Conservation (phyloP, 1,140 invertebrate species). For the Venturia canescens region DNA sequence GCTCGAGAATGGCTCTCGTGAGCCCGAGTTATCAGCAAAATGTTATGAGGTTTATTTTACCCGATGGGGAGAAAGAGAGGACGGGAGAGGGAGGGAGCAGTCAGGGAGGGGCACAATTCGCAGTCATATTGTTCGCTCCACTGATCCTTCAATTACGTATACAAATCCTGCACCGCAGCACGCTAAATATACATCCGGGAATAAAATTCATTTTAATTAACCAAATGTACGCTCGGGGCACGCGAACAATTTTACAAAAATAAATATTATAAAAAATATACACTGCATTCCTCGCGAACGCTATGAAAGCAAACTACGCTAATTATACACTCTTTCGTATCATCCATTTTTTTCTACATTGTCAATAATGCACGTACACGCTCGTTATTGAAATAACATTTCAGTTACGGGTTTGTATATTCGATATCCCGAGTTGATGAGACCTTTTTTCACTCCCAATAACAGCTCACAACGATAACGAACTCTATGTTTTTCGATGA, state of each 20-base stretch:
- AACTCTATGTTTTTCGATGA: neutral
- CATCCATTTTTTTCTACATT: too few relatives aligned
- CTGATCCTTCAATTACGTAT: constrained; percentile 18
- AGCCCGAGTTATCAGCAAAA: constrained; percentile 26
- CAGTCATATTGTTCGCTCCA: neutral
- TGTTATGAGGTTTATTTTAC: constrained; percentile 26
- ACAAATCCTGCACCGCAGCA: neutral
- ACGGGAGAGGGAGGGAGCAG: neutral
- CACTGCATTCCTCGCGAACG: too few relatives aligned
- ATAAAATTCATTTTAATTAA: constrained; percentile 6
- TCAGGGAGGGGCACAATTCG: neutral
- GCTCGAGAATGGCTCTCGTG: constrained; percentile 11
- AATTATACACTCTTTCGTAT: too few relatives aligned
- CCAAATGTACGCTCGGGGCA: neutral
- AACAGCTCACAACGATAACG: too few relatives aligned
- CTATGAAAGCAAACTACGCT: too few relatives aligned
- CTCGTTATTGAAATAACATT: too few relatives aligned
- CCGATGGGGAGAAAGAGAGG: neutral
- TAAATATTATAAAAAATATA: too few relatives aligned
- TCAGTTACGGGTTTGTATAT: too few relatives aligned
- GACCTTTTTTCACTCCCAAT: too few relatives aligned
- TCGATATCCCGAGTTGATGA: too few relatives aligned
- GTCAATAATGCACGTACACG: too few relatives aligned
- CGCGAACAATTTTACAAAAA: too few relatives aligned
- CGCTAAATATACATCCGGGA: constrained; percentile 3